Evolutionary conservation across 1,140 invertebrate species (phyloP), one percentile per base, ranked within the genome.

Genomic region (Meloidogyne chitwoodi): DNA sequence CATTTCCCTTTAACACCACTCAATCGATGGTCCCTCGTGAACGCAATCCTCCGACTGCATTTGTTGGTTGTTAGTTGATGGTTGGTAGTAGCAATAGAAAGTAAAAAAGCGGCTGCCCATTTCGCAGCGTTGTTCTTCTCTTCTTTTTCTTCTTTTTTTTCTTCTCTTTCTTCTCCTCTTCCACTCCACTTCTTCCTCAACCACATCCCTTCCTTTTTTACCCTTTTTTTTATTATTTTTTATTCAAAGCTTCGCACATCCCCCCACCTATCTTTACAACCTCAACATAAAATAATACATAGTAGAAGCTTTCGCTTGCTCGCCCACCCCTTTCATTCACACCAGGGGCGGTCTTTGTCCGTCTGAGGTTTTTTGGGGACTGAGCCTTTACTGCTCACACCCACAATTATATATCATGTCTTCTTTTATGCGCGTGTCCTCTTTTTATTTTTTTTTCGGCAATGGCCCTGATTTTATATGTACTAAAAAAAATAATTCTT

Each of bases 31-130:
- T n/a, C 48, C 48, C 48, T n/a, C 48, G 48, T 56, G 48, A 56
- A 56, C 65, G 38, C 65, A 67, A 67, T 41, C 19, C 67, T 38
- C 22, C 67, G 67, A 68, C 67, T 68, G 24, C 48, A 24, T 48
- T 67, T 24, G 48, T 14, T 24, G 12, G 27, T 48, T 48, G 48
- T 26, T 14, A 22, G 22, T 31, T 68, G 34, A 26, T 68, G 22
- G 38, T 27, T 26, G 67, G 29, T 44, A 31, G 67, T 29, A 38
- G 48, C 3, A 22, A 34, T n/a, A 44, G 27, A 31, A 27, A 68
- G 24, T 26, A 27, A 48, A 44, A 16, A 38, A 68, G 48, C 27
- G 24, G 38, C 48, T 31, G 67, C 27, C 67, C 67, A 68, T 68
- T 68, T 68, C 16, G 34, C 67, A 38, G 34, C 67, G 65, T 48